Evolutionary conservation across 2,113 vertebrate species (phyloP), one percentile per base, ranked within the genome.

Genomic region (Balaenoptera acutorostrata): DNA sequence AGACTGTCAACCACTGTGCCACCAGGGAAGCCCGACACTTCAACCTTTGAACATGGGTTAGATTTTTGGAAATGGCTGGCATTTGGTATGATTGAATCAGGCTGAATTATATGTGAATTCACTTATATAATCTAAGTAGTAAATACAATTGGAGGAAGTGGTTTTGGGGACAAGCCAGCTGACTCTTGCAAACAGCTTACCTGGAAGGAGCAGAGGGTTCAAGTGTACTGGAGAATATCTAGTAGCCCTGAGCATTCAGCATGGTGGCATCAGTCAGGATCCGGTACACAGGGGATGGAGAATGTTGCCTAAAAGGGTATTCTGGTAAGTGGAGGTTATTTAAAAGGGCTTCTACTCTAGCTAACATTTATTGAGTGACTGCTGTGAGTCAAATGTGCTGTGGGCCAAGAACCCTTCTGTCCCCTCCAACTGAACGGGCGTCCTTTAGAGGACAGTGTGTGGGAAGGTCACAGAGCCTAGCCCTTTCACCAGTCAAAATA

Each of bases 41-140:
- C 39, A 39, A 39, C 39, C 39, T 39, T 94, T 85, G 69, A 96
- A 91, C 46, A 20, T 84, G 63, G 52, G 55, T 63, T 93, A 12
- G 57, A 44, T 25, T 80, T 97, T 91, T 92, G 64, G 78, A 96
- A 95, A 12, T 92, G 52, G 39, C 11, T 88, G 59, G 44, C 61
- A 49, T 3, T 11, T 95, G 75, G 52, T 4, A 33, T 61, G 52
- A 29, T 39, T 72, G 82, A 95, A 36, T 94, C 84, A 94, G 93
- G 17, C 18, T 94, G 78, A 92, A 63, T 89, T 55, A 68, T 44
- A 69, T 95, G 39, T 93, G 55, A 82, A 61, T 87, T 71, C 94
- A 20, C 21, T 33, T 23, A 55, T 87, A 20, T 44, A 72, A 74
- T 86, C 87, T 17, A 39, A 90, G 21, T 96, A 68, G 55, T 74